Base-by-base conservation (phyloP, 2,113 vertebrate species). In the Silurus asotus region DNA sequence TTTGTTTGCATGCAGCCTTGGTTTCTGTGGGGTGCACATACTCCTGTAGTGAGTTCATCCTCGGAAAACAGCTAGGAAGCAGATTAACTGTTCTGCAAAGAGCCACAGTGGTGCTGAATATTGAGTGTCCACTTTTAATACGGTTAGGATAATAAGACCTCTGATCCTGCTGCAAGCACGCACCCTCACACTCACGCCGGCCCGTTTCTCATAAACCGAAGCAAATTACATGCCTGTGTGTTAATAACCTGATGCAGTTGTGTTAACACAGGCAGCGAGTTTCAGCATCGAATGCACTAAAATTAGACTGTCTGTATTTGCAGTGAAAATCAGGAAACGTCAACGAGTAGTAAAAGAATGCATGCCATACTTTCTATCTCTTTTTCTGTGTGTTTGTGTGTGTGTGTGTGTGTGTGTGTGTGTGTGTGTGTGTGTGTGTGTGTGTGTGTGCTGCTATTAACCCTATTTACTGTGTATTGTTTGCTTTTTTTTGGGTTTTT, bases 131-230 rank as follows among this genome's bases (percentile, higher is more conserved):
- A 48, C 77, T 28, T 65, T 86, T 90, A 87, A 90, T 89, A 85
- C 64, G 74, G 70, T 89, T 90, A 77, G 86, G 70, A 37, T 90
- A 86, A 87, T 90, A 81, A 84, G 84, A 86, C 87, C 87, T 89
- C 81, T 89, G 86, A 67, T 80, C 79, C 53, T 83, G 79, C 55
- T 77, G 17, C 82, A 81, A 84, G 86, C 56, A 9, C 28, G 45
- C 49, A 51, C 83, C 78, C 72, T 76, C 53, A 79, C 82, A 53
- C 37, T 25, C 76, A 4, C n/a, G 20, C 59, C 55, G 53, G 59
- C 51, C 82, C 65, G 51, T 51, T 72, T 59, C 81, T 25, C 25
- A 48, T 59, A 53, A 45, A 55, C 77, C 61, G 58, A 55, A 28
- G 25, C n/a, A 72, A 82, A 86, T 75, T 37, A 10, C 17, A 37